A percentile compares a stretch with the other conserved stretches of the same genome.
Conservation (phyloP, 2,113 vertebrate species). For the Nothocercus nigrocapillus region DNA sequence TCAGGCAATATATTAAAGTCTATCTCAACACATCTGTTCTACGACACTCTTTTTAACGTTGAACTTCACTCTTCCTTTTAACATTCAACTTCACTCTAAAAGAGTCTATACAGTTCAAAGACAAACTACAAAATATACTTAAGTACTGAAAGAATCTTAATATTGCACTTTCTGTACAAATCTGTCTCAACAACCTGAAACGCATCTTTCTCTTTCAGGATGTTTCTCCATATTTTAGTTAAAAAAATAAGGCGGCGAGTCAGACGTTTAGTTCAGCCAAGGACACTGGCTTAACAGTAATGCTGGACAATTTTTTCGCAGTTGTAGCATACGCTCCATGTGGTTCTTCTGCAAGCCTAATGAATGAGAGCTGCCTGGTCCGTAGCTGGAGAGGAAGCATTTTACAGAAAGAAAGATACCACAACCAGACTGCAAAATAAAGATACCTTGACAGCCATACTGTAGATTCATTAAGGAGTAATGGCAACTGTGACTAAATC, state of each 20-base stretch:
- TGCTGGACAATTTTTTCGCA: neutral
- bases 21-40: neutral
- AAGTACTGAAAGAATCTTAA: neutral
- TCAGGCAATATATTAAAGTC: neutral
- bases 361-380: neutral
- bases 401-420: neutral
- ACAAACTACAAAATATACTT: neutral
- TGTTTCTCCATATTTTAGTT: neutral
- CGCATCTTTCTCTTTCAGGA: neutral
- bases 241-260: neutral
- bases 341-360: neutral
- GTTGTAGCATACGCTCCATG: neutral
- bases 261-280: neutral
- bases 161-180: neutral
- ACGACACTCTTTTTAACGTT: neutral
- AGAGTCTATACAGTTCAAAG: neutral
- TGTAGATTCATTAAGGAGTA: neutral
- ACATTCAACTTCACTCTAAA: neutral
- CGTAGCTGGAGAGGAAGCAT: neutral
- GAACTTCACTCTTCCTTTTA: neutral
- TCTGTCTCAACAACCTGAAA: neutral
- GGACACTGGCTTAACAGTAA: neutral
- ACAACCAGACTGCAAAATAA: neutral
- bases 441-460: neutral
- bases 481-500: neutral